Base-by-base conservation (phyloP, 1,140 invertebrate genomes). In the Drosophila biarmipes region DNA sequence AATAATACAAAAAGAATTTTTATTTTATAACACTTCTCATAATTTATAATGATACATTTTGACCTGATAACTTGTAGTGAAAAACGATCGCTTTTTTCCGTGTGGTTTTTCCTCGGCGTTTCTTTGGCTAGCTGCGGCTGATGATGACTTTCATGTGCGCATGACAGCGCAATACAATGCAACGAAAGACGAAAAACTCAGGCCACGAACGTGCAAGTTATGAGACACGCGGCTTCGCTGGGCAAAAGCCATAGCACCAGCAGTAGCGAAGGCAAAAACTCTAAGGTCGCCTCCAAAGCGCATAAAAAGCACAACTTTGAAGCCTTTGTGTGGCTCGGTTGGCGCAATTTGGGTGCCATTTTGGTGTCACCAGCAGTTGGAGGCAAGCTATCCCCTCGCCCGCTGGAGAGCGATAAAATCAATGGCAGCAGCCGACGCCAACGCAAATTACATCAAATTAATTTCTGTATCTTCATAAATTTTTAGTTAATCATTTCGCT, bases 81-180 rank as follows among this genome's bases (percentile, higher is more conserved):
- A 58, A 62, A 58, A 15, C 4, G 0, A 40, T 51, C 2, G 0
- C 37, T 51, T 64, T 66, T 51, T 67, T 66, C 59, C 21, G 45
- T 21, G 63, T 63, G 45, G 29, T 27, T 38, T 19, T 40, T 57
- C 38, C 17, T 67, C 15, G 35, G 21, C 29, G 35, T 49, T 67
- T 31, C 17, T 34, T 21, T 42, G 19, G 19, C 37, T 38, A 35
- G 63, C 49, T 51, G 69, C 55, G 29, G 63, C 49, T 51, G 69
- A 62, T 81, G 80, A 78, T 84, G 77, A 85, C 80, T 86, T 86
- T 86, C 78, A 86, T 87, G 57, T 87, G 81, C 74, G 78, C 84
- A 86, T 86, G 81, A 87, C 79, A 87, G 76, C 84, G 84, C 84
- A 87, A 87, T 89, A 90, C 79, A 89, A 87, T 89, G 79, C 80